A percentile compares a stretch with the other conserved stretches of the same genome.
Evolutionary conservation across 2,113 vertebrate species (phyloP).

Genomic region (Danio rerio): DNA sequence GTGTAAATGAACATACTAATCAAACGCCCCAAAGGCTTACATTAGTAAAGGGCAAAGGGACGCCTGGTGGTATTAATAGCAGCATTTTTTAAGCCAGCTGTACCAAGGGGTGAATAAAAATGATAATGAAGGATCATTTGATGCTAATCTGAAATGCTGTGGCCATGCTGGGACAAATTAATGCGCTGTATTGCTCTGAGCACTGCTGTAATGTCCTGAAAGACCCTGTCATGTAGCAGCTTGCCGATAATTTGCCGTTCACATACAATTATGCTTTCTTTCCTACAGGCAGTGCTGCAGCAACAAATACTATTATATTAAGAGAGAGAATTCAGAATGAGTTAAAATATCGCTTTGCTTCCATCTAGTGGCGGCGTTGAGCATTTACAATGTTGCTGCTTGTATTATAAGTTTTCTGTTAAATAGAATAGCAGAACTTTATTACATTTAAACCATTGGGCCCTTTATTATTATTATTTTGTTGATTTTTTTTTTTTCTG

Average conservation of each 20-base stretch:
- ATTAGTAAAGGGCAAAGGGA: background rate
- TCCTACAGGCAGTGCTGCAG: background rate
- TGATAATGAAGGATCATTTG: background rate
- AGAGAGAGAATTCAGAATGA: background rate
- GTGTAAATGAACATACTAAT: background rate
- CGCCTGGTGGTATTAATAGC: background rate
- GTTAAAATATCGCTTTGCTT: conserved; percentile 54
- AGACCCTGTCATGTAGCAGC: conserved; percentile 19
- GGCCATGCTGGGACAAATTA: conserved; percentile 10
- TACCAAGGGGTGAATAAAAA: background rate
- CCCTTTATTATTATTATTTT: no score
- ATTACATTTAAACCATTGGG: no score
- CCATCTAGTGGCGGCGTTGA: conserved; percentile 63
- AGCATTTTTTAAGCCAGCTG: background rate
- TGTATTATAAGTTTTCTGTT: no score
- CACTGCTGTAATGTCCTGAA: background rate
- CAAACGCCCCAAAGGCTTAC: background rate
- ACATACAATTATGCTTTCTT: conserved; percentile 9
- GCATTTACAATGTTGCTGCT: background rate
- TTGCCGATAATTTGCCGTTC: conserved; percentile 11
- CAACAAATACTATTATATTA: no score
- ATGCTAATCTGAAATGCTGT: conserved; percentile 7
- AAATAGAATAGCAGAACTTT: no score
- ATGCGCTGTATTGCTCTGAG: conserved; percentile 1
- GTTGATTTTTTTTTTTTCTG: no score